Evolutionary conservation across 1,140 invertebrate genomes (phyloP).

Genomic region (Probaryconus sp.): DNA sequence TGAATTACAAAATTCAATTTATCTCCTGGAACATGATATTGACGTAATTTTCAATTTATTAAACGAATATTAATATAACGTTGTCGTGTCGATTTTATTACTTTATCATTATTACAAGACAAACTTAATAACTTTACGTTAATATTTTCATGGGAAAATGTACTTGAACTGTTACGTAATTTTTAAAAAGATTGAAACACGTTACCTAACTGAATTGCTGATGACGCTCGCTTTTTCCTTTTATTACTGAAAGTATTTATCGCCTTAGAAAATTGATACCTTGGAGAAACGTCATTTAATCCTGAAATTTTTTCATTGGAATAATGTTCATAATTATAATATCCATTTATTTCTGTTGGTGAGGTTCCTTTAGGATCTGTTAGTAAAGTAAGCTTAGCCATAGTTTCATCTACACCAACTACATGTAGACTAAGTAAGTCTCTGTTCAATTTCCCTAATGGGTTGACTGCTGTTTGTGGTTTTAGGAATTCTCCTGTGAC

Average conservation of each 20-base stretch:
- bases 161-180: too few relatives aligned
- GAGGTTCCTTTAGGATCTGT: not conserved
- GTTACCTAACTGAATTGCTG: constrained; percentile 1
- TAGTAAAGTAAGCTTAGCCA: constrained; percentile 8
- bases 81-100: too few relatives aligned
- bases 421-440: constrained; percentile 7
- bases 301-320: not conserved
- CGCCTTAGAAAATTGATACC: not conserved
- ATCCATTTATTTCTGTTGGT: not conserved
- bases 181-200: too few relatives aligned
- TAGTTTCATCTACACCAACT: not conserved
- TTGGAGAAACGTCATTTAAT: not conserved
- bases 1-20: constrained; percentile 11
- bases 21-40: constrained; percentile 5
- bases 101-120: too few relatives aligned
- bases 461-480: constrained; percentile 8
- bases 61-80: too few relatives aligned
- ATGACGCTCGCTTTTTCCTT: not conserved
- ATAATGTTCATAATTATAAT: not conserved
- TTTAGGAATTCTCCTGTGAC: constrained; percentile 18
- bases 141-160: too few relatives aligned
- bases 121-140: too few relatives aligned
- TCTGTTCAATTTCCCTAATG: constrained; percentile 16
- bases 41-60: too few relatives aligned
- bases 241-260: not conserved